These are phyloP conservation scores for Avahi laniger DNA, from an alignment of 2,797 vertebrate genomes.

Conservation along the genomic window DNA sequence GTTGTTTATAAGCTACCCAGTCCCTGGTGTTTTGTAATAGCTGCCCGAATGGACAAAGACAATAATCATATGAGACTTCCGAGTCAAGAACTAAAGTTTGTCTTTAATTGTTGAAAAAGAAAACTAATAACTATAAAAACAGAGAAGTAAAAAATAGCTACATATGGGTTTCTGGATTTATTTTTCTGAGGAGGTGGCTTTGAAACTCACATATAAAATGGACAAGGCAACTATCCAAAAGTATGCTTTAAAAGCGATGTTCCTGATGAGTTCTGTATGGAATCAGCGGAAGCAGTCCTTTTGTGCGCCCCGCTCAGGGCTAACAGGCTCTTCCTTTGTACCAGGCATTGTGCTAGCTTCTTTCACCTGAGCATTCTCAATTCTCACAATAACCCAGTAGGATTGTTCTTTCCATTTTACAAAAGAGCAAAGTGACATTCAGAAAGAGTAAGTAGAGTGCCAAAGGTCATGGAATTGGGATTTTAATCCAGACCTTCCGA, in stretches of 20 bases:
- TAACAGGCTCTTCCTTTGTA: background rate
- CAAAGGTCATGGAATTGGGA: background rate
- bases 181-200: conserved; percentile 55
- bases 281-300: background rate
- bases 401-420: background rate
- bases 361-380: background rate
- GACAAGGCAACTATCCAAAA: conserved; percentile 38
- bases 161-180: conserved; percentile 33
- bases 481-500: background rate
- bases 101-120: background rate
- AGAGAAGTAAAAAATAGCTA: conserved; percentile 4
- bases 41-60: background rate
- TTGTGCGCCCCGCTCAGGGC: background rate
- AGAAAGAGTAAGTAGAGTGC: background rate
- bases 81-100: background rate
- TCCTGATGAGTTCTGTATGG: conserved; percentile 23
- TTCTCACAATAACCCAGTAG: background rate
- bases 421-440: conserved; percentile 6
- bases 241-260: background rate
- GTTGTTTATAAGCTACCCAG: background rate
- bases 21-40: background rate
- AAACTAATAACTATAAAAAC: background rate
- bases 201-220: conserved; percentile 63
- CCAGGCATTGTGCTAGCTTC: background rate
- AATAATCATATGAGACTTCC: background rate